Conservation (phyloP, 2,888 invertebrate species). For the Palloptera scutellata region DNA sequence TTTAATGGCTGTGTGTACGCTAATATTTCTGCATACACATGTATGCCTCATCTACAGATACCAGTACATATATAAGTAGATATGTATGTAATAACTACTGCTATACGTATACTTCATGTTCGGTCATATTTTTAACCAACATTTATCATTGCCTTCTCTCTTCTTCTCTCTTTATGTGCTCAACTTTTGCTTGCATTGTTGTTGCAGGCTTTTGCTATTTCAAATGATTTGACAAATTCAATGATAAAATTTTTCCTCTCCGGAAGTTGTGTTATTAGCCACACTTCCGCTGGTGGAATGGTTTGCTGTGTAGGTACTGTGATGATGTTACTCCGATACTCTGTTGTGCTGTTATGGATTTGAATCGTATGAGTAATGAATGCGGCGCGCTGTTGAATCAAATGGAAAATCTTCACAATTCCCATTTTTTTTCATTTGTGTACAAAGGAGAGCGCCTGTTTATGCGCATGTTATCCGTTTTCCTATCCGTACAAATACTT, state of each 20-base stretch:
- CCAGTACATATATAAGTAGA: too few relatives aligned
- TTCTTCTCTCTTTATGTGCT: not conserved
- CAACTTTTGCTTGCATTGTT: constrained; percentile 1
- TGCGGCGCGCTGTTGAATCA: not conserved
- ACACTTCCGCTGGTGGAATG: constrained; percentile 46
- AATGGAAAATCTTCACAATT: not conserved
- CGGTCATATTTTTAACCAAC: not conserved
- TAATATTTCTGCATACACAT: too few relatives aligned
- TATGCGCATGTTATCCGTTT: constrained; percentile 51
- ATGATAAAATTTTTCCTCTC: constrained; percentile 54
- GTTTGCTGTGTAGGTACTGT: not conserved
- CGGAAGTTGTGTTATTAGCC: constrained; percentile 58
- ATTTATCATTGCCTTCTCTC: not conserved
- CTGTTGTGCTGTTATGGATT: constrained; percentile 7
- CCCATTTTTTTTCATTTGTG: not conserved
- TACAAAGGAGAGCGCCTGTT: not conserved
- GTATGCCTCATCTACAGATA: too few relatives aligned
- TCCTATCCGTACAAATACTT: constrained; percentile 5
- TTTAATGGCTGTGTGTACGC: too few relatives aligned
- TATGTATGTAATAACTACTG: too few relatives aligned
- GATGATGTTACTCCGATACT: constrained; percentile 5
- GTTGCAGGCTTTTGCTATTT: constrained; percentile 3
- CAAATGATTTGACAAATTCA: constrained; percentile 52
- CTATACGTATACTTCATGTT: too few relatives aligned
- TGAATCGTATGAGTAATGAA: constrained; percentile 28